Base-by-base conservation (phyloP, 2,797 vertebrate genomes). In the Parotocinclus haroldoi region DNA sequence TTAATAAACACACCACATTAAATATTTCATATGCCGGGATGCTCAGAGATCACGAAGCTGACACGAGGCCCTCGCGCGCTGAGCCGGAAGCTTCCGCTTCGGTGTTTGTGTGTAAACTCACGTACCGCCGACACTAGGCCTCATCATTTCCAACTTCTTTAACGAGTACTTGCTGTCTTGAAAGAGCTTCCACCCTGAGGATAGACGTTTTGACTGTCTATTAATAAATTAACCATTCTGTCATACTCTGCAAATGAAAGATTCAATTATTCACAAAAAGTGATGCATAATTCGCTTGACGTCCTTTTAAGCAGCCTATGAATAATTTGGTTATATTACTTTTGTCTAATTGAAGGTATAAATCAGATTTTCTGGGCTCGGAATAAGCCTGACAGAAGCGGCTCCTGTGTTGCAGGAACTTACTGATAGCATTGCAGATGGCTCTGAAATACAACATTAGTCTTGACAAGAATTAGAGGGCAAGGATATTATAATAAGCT, bases 201-300 rank as follows among this genome's bases (percentile, higher is more conserved):
- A 89, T 77, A 87, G 79, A 83, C 76, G 59, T 85, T 88, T 89
- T 87, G 85, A 88, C 88, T 74, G 78, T 87, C 87, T 85, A 89
- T 89, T 89, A 91, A 91, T 91, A 89, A 88, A 90, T 90, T 89
- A 90, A 83, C 83, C 85, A 86, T 89, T 90, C 85, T 87, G 87
- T 90, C 86, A 88, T 86, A 86, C 85, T 88, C 82, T 82, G 83
- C 66, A 71, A 88, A 87, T 85, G 83, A 89, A 88, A 87, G 81
- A 87, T 89, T 89, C 78, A 88, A 89, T 90, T 88, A 90, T 90
- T 89, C 85, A 89, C 83, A 86, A 83, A 88, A 83, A 85, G 81
- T 79, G 68, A 87, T 86, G 83, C 87, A 91, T 89, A 88, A 89
- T 91, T 89, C 83, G 80, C 83, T 85, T 80, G 82, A 87, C 83